Conservation (phyloP, 2,797 vertebrate genomes). For the Diplodus sargus region DNA sequence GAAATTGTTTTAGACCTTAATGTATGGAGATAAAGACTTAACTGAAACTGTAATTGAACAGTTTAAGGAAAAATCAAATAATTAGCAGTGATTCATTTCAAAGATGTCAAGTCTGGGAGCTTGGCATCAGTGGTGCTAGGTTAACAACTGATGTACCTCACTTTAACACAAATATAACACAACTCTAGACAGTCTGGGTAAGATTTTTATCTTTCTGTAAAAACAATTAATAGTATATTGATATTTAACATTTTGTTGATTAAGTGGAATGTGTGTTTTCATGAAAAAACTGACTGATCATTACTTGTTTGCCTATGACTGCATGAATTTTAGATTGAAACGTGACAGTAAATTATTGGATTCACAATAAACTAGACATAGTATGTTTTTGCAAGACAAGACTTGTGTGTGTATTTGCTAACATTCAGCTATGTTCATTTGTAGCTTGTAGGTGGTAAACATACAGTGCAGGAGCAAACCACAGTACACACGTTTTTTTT, state of each 20-base stretch:
- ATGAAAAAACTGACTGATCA: constrained; percentile 13
- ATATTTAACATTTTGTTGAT: constrained; percentile 50
- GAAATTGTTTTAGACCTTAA: background rate
- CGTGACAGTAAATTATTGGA: constrained; percentile 65
- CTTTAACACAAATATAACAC: constrained; percentile 4
- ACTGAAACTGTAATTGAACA: background rate
- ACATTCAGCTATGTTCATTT: background rate
- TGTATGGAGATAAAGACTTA: background rate
- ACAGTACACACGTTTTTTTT: background rate
- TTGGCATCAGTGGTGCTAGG: background rate
- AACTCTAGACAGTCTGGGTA: background rate
- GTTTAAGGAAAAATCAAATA: background rate
- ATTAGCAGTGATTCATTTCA: too few species aligned
- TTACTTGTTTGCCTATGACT: constrained; percentile 34
- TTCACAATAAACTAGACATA: constrained; percentile 44
- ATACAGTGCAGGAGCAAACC: constrained; percentile 2
- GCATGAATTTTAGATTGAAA: constrained; percentile 31
- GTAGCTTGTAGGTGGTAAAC: constrained; percentile 1
- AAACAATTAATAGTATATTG: constrained; percentile 7
- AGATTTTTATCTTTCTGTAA: constrained; percentile 16
- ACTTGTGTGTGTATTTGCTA: constrained; percentile 11
- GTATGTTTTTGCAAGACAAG: background rate
- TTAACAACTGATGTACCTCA: constrained; percentile 40
- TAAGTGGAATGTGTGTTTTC: constrained; percentile 20
- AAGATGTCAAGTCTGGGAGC: background rate